These are phyloP conservation scores for Corvus hawaiiensis DNA, from an alignment of 2,113 vertebrate species.

Conservation along the genomic window DNA sequence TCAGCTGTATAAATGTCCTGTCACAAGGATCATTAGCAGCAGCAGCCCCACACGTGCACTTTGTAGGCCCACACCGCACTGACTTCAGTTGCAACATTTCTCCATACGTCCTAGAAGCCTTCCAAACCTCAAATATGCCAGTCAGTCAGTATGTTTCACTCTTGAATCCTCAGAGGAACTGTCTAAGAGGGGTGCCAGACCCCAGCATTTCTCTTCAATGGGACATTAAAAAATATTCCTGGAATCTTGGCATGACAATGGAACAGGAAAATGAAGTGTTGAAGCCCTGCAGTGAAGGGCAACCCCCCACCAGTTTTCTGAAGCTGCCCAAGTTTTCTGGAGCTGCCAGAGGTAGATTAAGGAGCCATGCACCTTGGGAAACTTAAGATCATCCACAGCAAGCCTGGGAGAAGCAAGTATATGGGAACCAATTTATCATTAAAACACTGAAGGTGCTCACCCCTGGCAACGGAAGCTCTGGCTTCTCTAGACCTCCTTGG, in stretches of 20 bases:
- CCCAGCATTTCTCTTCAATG: not conserved
- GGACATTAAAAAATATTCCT: not conserved
- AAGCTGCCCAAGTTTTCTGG: not conserved
- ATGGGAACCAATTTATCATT: not conserved
- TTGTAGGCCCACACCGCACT: not conserved
- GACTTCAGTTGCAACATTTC: not conserved
- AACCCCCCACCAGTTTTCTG: not conserved
- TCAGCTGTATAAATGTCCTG: not conserved
- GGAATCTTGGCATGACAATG: not conserved
- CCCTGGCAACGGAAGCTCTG: not conserved
- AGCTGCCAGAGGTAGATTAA: not conserved
- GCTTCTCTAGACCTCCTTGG: not conserved
- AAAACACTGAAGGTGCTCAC: not conserved
- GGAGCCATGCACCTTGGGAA: not conserved
- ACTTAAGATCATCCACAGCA: not conserved
- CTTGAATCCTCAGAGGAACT: not conserved
- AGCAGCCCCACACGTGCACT: not conserved
- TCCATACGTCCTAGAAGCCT: not conserved
- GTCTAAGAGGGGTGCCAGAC: not conserved
- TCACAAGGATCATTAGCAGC: not conserved
- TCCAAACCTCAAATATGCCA: not conserved
- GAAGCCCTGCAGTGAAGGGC: rapidly evolving
- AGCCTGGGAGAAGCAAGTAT: not conserved
- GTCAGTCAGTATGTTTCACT: not conserved
- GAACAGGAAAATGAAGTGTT: not conserved